These are phyloP conservation scores for Diuraphis noxia DNA, from an alignment of 1,140 invertebrate species.

Conservation along the genomic window DNA sequence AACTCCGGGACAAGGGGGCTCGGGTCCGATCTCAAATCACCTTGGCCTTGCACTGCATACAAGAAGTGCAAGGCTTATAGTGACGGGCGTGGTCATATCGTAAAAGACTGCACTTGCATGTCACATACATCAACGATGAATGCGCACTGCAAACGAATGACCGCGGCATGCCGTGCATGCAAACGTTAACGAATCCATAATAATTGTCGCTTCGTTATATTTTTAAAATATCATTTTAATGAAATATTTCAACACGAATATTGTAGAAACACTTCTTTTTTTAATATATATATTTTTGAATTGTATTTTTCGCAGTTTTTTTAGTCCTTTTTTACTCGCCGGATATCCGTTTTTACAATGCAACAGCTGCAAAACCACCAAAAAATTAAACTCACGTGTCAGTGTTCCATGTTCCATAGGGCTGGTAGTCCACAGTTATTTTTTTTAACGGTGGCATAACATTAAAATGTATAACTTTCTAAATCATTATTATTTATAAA, in stretches of 20 bases:
- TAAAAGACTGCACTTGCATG: neutral
- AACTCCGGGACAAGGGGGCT: slow-evolving; percentile 69
- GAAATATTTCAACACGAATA: neutral
- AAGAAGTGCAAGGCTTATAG: slow-evolving; percentile 61
- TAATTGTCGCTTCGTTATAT: neutral
- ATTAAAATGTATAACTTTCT: neutral
- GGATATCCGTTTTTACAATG: slow-evolving; percentile 9
- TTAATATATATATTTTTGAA: neutral
- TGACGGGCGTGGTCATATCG: neutral
- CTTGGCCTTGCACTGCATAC: slow-evolving; percentile 70
- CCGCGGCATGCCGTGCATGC: neutral
- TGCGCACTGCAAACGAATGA: neutral
- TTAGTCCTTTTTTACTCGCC: neutral
- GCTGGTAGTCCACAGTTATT: too few species aligned
- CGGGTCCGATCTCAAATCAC: slow-evolving; percentile 80
- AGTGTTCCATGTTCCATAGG: neutral
- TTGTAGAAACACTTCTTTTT: neutral
- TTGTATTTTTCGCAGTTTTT: neutral
- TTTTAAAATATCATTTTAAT: neutral
- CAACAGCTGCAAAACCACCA: neutral
- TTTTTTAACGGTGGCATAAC: too few species aligned
- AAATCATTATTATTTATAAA: neutral
- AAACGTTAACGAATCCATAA: neutral
- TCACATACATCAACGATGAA: too few species aligned
- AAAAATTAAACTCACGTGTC: neutral